Base-by-base conservation (phyloP, 2,888 invertebrate genomes). In the Eupsilia transversa region DNA sequence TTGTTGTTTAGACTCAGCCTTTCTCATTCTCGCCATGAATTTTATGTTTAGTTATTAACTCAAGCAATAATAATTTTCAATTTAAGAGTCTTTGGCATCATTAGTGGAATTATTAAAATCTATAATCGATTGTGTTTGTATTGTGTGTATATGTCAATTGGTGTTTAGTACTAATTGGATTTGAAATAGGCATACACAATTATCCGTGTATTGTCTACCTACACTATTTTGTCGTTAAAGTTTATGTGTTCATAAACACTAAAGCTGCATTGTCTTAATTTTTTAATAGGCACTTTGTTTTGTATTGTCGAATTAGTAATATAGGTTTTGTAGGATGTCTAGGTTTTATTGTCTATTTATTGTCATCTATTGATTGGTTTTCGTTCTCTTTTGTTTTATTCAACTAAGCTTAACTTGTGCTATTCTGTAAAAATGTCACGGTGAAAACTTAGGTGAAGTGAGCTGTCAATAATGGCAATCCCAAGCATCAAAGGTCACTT, bases 141-240 rank as follows among this genome's bases (percentile, higher is more conserved):
- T 72, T 82, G 81, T 84, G 20, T 83, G 30, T 63, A 54, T 57
- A 79, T 73, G 76, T 76, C 70, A 79, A 74, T 79, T 33, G 84
- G 17, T 46, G 23, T 30, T 52, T 52, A 35, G 35, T 72, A 30
- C n/a, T 82, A 75, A 82, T 82, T 83, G 70, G 74, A 79, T 60
- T 64, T 75, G n/a, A 64, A 64, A 79, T 56, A 38, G 20, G 14
- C 56, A 57, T 69, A 20, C 38, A 57, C 52, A 69, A 67, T 69
- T 52, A 57, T 56, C 20, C 41, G 12, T 35, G 61, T 67, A 63
- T 71, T 68, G 63, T 67, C 23, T 57, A 20, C 69, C 60, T 46
- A 65, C 38, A 56, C 23, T 3, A 38, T 65, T 71, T 80, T 38
- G 60, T 67, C 35, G 46, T 74, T 74, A 54, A 81, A 68, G 6